A percentile compares a stretch with the other conserved stretches of the same genome.
Conservation (phyloP, 2,113 vertebrate genomes). For the Ophthalmolycus amberensis region DNA sequence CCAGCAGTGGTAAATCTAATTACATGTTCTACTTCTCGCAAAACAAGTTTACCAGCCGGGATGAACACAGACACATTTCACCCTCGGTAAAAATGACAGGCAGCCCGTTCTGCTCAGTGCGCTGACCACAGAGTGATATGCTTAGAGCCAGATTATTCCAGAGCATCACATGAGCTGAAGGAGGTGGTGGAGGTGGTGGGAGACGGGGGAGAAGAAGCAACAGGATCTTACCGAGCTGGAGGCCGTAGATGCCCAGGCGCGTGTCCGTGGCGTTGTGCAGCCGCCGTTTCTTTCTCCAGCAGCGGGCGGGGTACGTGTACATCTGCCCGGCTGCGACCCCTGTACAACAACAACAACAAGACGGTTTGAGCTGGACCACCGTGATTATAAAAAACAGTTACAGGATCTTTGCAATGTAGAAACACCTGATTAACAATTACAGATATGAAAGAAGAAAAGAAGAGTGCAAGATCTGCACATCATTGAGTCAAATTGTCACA, state of each 20-base stretch:
- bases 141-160: constrained; percentile 70
- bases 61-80: constrained; percentile 71
- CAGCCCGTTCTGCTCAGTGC: constrained; percentile 44
- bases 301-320: constrained; percentile 96
- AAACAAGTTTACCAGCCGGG: constrained; percentile 76
- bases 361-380: background rate
- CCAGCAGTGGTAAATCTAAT: constrained; percentile 79
- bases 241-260: constrained; percentile 90
- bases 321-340: constrained; percentile 93
- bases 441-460: background rate
- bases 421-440: background rate
- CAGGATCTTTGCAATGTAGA: background rate
- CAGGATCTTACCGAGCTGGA: constrained; percentile 88
- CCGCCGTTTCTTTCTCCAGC: constrained; percentile 97
- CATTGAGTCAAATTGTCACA: background rate
- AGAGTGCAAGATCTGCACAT: background rate
- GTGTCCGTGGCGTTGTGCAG: constrained; percentile 92
- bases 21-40: constrained; percentile 75
- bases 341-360: constrained; percentile 53
- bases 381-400: background rate
- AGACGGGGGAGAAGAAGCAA: constrained; percentile 2
- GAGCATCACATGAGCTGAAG: constrained; percentile 61
- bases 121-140: constrained; percentile 48
- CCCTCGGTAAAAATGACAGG: constrained; percentile 66
- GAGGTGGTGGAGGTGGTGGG: constrained; percentile 32